These are phyloP conservation scores for Microplitis demolitor DNA, from an alignment of 1,140 invertebrate genomes.

Conservation along the genomic window DNA sequence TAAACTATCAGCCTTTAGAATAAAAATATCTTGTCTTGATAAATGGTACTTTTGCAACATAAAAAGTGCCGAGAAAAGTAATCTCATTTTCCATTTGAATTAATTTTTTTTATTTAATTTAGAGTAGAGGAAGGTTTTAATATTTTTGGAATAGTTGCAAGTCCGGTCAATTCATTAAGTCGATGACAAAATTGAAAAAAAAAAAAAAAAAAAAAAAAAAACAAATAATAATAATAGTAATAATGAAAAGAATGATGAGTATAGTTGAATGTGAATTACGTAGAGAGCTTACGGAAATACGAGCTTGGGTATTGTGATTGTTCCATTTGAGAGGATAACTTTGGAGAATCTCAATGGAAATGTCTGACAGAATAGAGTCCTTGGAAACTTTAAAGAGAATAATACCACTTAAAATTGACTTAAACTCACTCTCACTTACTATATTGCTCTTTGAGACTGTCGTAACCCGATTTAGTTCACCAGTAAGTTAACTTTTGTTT, in stretches of 20 bases:
- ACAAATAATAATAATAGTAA: too few relatives aligned
- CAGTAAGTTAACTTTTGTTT: too few relatives aligned
- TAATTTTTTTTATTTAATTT: neutral
- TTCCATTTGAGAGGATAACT: slow-evolving; percentile 3
- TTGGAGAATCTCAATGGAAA: neutral
- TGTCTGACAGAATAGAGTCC: neutral
- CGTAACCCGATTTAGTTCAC: too few relatives aligned
- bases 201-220: too few relatives aligned
- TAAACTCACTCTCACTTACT: too few relatives aligned
- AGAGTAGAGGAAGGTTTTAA: too few relatives aligned
- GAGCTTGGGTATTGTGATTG: neutral
- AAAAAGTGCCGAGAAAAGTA: neutral
- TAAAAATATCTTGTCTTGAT: neutral
- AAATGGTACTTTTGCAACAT: neutral
- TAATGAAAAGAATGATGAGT: neutral
- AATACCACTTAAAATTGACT: neutral
- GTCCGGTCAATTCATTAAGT: too few relatives aligned
- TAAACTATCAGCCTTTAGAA: neutral
- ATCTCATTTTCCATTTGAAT: neutral
- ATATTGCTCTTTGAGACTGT: too few relatives aligned
- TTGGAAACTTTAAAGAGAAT: neutral
- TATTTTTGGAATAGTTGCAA: too few relatives aligned
- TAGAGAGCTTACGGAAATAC: too few relatives aligned
- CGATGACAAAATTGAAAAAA: too few relatives aligned
- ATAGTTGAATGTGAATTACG: neutral